phyloP scores from a whole-genome alignment of 2,888 invertebrate species.

The Galerucella nymphaeae region DNA sequence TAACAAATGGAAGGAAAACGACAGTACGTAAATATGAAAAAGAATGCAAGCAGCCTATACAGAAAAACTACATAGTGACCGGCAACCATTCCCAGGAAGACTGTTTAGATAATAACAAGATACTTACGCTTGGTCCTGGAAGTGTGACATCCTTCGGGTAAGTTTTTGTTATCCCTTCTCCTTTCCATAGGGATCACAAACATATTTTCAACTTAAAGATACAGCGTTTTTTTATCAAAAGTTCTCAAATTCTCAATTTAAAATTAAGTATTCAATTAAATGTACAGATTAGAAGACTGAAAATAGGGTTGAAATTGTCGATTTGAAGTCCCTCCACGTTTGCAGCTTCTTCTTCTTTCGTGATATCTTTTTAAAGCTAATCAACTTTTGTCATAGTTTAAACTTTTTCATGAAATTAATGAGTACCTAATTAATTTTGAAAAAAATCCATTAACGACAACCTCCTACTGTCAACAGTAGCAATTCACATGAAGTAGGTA shows the following conservation, averaged over 20 bases:
- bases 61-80: slow-evolving; percentile 77
- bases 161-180: slow-evolving; percentile 50
- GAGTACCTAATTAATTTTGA: too few species aligned
- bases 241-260: too few species aligned
- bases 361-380: too few species aligned
- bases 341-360: too few species aligned
- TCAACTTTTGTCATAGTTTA: too few species aligned
- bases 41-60: slow-evolving; percentile 86
- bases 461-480: too few species aligned
- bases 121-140: slow-evolving; percentile 75
- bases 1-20: slow-evolving; percentile 81
- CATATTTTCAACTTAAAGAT: slow-evolving; percentile 10
- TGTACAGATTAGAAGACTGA: not conserved
- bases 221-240: slow-evolving; percentile 10
- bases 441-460: too few species aligned
- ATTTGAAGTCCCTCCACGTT: too few species aligned
- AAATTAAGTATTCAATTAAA: too few species aligned
- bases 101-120: slow-evolving; percentile 84
- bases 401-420: too few species aligned
- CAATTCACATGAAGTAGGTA: too few species aligned
- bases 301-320: slow-evolving; percentile 9
- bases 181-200: slow-evolving; percentile 6
- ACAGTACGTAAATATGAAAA: slow-evolving; percentile 90
- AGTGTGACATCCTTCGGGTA: slow-evolving; percentile 82
- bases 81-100: slow-evolving; percentile 84